Evolutionary conservation across 2,797 vertebrate species (phyloP).

Genomic region (Coendou prehensilis): DNA sequence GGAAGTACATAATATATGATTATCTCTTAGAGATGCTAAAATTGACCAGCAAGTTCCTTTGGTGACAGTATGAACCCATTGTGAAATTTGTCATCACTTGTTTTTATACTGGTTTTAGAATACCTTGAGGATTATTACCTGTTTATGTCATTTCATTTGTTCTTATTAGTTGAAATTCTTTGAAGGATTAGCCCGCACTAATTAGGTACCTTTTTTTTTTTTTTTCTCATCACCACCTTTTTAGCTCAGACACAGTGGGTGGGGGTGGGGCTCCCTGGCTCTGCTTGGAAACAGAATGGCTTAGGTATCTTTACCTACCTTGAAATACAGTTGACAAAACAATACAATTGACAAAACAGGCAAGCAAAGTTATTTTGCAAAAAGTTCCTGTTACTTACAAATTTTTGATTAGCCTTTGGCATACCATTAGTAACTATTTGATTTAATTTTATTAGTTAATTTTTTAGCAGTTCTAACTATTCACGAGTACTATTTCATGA

Average conservation of each 20-base stretch:
- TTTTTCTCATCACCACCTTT: constrained; percentile 71
- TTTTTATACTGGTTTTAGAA: not conserved
- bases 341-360: not conserved
- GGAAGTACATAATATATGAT: not conserved
- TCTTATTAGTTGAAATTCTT: not conserved
- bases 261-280: constrained; percentile 67
- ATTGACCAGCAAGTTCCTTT: not conserved
- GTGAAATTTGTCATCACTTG: not conserved
- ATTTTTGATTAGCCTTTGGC: not conserved
- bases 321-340: not conserved
- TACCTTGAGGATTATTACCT: not conserved
- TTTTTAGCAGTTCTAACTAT: not conserved
- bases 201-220: not conserved
- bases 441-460: not conserved
- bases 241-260: constrained; percentile 68
- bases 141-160: not conserved
- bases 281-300: constrained; percentile 87
- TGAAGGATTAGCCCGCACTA: not conserved
- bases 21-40: not conserved
- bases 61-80: not conserved
- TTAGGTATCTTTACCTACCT: constrained; percentile 47
- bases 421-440: not conserved
- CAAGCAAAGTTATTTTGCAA: not conserved
- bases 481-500: not conserved
- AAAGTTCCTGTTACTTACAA: not conserved